Conservation (phyloP, 2,113 vertebrate species). For the Dinomys branickii region DNA sequence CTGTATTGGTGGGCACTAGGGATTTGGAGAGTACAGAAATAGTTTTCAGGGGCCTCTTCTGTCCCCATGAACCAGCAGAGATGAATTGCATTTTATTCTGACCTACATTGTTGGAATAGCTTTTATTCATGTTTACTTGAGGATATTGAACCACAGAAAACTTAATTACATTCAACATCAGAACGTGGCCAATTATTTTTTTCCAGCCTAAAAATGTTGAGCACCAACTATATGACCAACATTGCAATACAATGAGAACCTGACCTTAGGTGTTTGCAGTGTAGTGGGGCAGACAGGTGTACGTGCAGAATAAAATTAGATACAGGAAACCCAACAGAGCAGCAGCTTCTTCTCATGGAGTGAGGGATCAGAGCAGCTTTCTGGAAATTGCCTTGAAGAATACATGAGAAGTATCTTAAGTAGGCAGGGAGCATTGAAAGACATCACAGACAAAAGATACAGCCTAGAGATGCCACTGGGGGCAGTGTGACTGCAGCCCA, state of each 20-base stretch:
- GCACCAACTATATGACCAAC: not conserved
- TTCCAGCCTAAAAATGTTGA: not conserved
- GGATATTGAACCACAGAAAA: not conserved
- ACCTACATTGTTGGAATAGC: not conserved
- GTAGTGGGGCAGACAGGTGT: too few relatives aligned
- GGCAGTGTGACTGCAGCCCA: not conserved
- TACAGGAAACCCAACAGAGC: not conserved
- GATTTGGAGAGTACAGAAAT: not conserved
- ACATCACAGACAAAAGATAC: not conserved
- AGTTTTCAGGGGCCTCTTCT: not conserved
- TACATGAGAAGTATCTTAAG: not conserved
- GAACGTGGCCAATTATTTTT: not conserved
- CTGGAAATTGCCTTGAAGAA: not conserved
- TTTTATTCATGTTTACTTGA: not conserved
- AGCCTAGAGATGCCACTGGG: not conserved
- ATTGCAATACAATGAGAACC: not conserved
- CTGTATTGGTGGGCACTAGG: fast-evolving
- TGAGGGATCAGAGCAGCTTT: not conserved
- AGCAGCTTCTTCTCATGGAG: not conserved
- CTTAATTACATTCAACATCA: not conserved
- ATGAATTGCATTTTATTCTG: not conserved
- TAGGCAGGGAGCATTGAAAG: not conserved
- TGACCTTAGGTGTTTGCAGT: fast-evolving
- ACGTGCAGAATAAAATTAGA: not conserved
- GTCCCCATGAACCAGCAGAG: not conserved